Percentiles rank a stretch among this genome's conserved stretches.
Conservation (phyloP, 2,797 vertebrate genomes). For the Oryzias dopingdopingensis region DNA sequence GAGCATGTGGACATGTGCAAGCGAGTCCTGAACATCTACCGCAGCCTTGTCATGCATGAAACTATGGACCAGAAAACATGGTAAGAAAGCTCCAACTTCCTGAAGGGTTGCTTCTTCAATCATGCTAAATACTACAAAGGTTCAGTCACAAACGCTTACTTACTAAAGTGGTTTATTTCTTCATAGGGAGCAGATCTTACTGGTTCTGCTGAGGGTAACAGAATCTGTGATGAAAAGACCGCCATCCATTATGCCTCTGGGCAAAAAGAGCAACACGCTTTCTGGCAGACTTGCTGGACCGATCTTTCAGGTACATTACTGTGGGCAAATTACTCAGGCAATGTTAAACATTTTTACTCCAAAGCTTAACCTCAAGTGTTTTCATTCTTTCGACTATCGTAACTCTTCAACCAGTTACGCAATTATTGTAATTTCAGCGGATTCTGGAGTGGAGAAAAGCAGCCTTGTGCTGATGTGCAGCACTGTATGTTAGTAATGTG, state of each 20-base stretch:
- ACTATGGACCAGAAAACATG: slow-evolving; percentile 99
- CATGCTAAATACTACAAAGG: too few species aligned
- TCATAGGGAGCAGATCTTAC: slow-evolving; percentile 92
- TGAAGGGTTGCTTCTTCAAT: too few species aligned
- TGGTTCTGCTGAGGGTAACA: slow-evolving; percentile 94
- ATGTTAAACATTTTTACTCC: too few species aligned
- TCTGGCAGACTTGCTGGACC: slow-evolving; percentile 94
- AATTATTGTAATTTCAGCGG: too few species aligned
- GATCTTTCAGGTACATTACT: slow-evolving; percentile 87
- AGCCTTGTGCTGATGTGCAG: too few species aligned
- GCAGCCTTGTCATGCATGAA: slow-evolving; percentile 97
- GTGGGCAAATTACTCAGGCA: neutral
- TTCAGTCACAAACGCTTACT: too few species aligned
- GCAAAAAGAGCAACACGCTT: slow-evolving; percentile 90
- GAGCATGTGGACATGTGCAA: slow-evolving; percentile 99
- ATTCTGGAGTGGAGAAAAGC: too few species aligned
- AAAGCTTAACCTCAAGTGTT: too few species aligned
- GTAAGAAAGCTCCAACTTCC: slow-evolving; percentile 67
- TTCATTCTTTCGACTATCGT: too few species aligned
- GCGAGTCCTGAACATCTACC: slow-evolving; percentile 97
- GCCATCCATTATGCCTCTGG: slow-evolving; percentile 90
- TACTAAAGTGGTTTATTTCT: slow-evolving; percentile 6
- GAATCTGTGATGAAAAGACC: slow-evolving; percentile 97
- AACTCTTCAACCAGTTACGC: too few species aligned
- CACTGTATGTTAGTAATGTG: too few species aligned